Percentiles rank a stretch among this genome's conserved stretches.
Evolutionary conservation across 23 tunicate genomes (phyloP).

Genomic region (Trididemnum miniatum): DNA sequence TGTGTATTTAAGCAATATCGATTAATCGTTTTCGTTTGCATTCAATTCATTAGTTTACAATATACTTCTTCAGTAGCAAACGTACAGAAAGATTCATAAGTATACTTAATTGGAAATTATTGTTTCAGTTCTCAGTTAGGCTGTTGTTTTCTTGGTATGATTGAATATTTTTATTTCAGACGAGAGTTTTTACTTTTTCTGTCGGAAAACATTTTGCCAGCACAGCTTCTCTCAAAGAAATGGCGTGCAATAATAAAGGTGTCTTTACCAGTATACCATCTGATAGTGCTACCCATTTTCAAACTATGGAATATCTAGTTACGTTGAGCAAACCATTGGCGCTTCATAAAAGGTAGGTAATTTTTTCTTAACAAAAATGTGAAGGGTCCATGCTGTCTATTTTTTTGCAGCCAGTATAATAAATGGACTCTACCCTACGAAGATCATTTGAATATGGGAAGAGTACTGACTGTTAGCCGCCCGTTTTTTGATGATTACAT

Average conservation of each 20-base stretch:
- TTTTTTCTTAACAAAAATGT: too few species aligned
- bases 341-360: background rate
- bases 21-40: too few species aligned
- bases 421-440: conserved; percentile 78
- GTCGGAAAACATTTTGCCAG: conserved; percentile 72
- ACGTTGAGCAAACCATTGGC: conserved; percentile 51
- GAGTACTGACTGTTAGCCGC: conserved; percentile 53
- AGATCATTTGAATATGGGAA: conserved; percentile 64
- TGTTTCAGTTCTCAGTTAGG: too few species aligned
- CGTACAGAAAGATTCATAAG: too few species aligned
- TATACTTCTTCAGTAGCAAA: too few species aligned
- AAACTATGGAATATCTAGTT: conserved; percentile 49
- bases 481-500: conserved; percentile 42
- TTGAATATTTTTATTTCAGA: too few species aligned
- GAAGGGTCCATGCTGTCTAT: too few species aligned
- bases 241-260: conserved; percentile 84
- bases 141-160: too few species aligned
- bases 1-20: too few species aligned
- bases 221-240: conserved; percentile 45
- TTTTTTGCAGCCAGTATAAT: too few species aligned
- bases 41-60: too few species aligned
- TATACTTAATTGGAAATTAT: too few species aligned
- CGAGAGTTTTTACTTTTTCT: conserved; percentile 64
- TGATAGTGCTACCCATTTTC: conserved; percentile 54
- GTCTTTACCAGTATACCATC: conserved; percentile 54